These are phyloP conservation scores for Teinopalpus imperialis DNA, from an alignment of 2,888 invertebrate genomes.

Conservation along the genomic window DNA sequence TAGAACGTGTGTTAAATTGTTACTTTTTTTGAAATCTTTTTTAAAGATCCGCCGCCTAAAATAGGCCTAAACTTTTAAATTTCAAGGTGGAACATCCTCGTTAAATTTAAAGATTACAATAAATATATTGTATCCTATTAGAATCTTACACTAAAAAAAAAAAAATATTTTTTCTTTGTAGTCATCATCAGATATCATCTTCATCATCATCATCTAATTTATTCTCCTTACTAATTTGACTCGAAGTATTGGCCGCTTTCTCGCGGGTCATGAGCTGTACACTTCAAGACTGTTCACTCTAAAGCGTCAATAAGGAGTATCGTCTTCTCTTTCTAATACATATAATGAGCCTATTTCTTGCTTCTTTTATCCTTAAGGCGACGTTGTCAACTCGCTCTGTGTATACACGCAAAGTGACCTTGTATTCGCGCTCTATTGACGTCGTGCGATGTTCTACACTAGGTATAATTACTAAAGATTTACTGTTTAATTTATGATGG, in stretches of 20 bases:
- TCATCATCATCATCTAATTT: constrained; percentile 60
- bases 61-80: constrained; percentile 24
- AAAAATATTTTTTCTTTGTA: constrained; percentile 11
- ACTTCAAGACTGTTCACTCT: constrained; percentile 71
- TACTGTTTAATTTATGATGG: constrained; percentile 43
- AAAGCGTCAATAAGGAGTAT: constrained; percentile 67
- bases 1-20: too few species aligned
- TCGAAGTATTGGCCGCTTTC: constrained; percentile 67
- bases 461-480: constrained; percentile 55
- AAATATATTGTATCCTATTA: not conserved
- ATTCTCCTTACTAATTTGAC: constrained; percentile 65
- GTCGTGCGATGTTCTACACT: constrained; percentile 44
- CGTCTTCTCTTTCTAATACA: constrained; percentile 48
- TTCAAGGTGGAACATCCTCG: too few species aligned
- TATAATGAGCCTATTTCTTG: constrained; percentile 28
- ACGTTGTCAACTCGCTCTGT: constrained; percentile 57
- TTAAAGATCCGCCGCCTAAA: constrained; percentile 10
- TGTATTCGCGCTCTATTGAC: constrained; percentile 59
- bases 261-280: constrained; percentile 73
- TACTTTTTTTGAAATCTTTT: not conserved
- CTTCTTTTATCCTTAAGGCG: constrained; percentile 48
- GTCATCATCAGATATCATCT: too few species aligned
- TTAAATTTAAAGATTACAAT: not conserved
- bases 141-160: not conserved
- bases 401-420: constrained; percentile 59